Evolutionary conservation across 1,140 invertebrate genomes (phyloP), one percentile per base, ranked within the genome.

Genomic region (Episyrphus balteatus): DNA sequence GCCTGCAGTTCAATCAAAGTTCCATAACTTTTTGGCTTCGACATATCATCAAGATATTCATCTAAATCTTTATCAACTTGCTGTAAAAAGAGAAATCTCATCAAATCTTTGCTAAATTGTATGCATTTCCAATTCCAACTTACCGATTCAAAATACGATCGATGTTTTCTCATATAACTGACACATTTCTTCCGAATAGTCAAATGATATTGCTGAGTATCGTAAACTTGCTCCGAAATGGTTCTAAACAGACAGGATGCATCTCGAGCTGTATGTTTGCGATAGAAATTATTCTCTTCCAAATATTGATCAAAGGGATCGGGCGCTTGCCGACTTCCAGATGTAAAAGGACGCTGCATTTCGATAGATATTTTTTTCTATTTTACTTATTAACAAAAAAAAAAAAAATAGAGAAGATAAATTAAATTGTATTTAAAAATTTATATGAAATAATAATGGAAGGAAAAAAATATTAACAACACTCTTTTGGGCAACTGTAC

Each of bases 231-330:
- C 71, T 93, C 88, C 15, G 86, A 84, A 21, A 91, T 78, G 13
- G 82, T 84, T 52, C 88, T 75, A 65, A 92, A 93, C 26, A 92
- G 72, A 55, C 85, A 90, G 19, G 82, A 86, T 19, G 84, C 79
- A 73, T 93, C 89, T 55, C 81, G 79, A 36, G 87, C 84, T 39
- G 82, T 80, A 55, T 84, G 80, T 74, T 92, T 92, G 52, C 88
- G 75, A 59, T 83, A 89, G 56, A 82, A 82, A 31, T 84, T 84
- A 57, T 84, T 73, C 34, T 77, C 75, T 45, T 86, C 81, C 45
- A 93, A 64, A 77, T 84, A 90, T 46, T 81, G 76, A 61, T 92
- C 88, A 34, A 83, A 75, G 1, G 73, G 62, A 58, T 68, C 66
- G 2, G 64, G 66, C 5, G 65, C 62, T 44, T 65, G 62, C 0